Evolutionary conservation across 2,888 invertebrate genomes (phyloP), one percentile per base, ranked within the genome.

Genomic region (Aquatica leii): DNA sequence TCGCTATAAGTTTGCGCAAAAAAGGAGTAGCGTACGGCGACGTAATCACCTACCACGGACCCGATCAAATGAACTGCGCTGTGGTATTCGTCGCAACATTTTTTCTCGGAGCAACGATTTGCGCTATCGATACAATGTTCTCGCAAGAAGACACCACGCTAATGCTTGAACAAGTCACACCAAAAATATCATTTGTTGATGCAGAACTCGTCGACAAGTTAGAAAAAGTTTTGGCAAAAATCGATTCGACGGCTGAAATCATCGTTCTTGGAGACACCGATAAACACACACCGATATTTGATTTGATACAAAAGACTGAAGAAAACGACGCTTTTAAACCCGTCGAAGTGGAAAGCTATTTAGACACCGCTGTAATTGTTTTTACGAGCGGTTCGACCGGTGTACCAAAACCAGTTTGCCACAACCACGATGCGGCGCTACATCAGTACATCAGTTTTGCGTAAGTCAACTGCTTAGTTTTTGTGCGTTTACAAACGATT

Each of bases 41-140:
- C 65, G 81, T 84, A 2, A 78, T 86, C 51, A 71, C 80, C 0
- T 63, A 84, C 0, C 84, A 84, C 77, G 82, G 81, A 2, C 79
- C 80, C 0, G 84, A 82, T 65, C 82, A 82, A 34, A 24, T 84
- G 2, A 79, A 85, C 56, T 71, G 81, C 6, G 73, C 75, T 1
- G 77, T 84, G 14, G 83, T 85, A 0, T 79, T 82, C 53, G 80
- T 84, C 40, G 84, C 84, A 1, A 80, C 82, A 0, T 66, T 84
- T 1, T 84, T 79, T 67, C 76, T 83, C 3, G 85, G 85, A 2
- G 76, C 74, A 4, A 73, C 72, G 53, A 63, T 75, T 0, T 71
- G 73, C 1, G 72, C 73, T 9, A 58, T 78, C 12, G 76, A 79
- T 53, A 73, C 73, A 0, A 69, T 68, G 0, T 66, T 76, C 51